Conservation (phyloP, 2,797 vertebrate genomes). For the Darevskia mixta region DNA sequence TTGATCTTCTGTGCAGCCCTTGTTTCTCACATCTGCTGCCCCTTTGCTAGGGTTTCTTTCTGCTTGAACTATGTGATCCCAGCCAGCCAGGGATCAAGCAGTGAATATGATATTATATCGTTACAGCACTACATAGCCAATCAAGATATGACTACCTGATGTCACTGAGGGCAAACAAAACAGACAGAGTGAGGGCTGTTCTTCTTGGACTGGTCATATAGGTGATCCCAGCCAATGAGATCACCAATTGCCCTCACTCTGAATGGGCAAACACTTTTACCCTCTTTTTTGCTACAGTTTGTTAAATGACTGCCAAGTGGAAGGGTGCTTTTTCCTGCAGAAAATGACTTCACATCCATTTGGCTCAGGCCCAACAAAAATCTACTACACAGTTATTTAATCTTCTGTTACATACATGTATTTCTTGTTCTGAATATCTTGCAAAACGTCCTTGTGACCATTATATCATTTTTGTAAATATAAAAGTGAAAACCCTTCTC, state of each 20-base stretch:
- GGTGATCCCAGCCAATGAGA: background rate
- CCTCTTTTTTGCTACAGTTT: background rate
- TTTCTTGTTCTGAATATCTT: background rate
- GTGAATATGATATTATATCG: background rate
- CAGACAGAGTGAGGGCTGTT: background rate
- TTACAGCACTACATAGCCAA: background rate
- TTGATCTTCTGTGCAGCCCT: background rate
- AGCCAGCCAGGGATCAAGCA: background rate
- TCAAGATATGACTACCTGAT: background rate
- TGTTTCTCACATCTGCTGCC: background rate
- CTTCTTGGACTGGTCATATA: background rate
- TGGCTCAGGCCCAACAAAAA: background rate
- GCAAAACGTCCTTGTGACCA: background rate
- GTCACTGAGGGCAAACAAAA: background rate
- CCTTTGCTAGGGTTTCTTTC: background rate
- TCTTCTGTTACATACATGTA: background rate
- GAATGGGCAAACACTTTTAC: background rate
- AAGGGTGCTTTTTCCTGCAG: background rate
- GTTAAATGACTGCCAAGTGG: background rate
- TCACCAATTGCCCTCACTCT: background rate
- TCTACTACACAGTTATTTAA: background rate
- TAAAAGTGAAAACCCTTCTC: background rate
- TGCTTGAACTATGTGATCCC: background rate
- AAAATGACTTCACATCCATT: background rate
- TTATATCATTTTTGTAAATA: background rate